Evolutionary conservation across 1,140 invertebrate species (phyloP).

Genomic region (Rhynchophorus ferrugineus): DNA sequence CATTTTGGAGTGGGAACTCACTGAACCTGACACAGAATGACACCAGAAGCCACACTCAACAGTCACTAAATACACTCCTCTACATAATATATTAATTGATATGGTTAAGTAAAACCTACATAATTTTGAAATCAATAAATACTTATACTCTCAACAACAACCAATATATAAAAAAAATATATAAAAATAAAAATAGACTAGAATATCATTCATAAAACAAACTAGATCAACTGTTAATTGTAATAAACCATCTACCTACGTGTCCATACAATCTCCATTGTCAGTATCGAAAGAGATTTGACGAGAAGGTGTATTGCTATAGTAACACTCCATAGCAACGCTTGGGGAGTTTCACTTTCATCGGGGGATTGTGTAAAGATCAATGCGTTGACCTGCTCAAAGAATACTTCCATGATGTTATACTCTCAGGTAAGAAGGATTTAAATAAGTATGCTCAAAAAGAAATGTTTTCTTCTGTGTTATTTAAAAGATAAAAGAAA

Average conservation of each 20-base stretch:
- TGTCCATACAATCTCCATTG: constrained; percentile 23
- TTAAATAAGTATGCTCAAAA: too few relatives aligned
- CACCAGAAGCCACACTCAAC: constrained; percentile 8
- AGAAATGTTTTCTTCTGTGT: too few relatives aligned
- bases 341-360: constrained; percentile 26
- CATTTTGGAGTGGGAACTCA: constrained; percentile 7
- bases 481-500: too few relatives aligned
- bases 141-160: too few relatives aligned
- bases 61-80: too few relatives aligned
- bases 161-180: too few relatives aligned
- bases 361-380: constrained; percentile 13
- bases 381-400: constrained; percentile 21
- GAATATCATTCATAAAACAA: too few relatives aligned
- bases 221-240: constrained; percentile 21
- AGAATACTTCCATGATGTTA: constrained; percentile 10
- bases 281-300: constrained; percentile 12
- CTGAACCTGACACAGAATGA: constrained; percentile 19
- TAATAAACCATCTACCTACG: constrained; percentile 18
- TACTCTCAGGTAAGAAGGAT: too few relatives aligned
- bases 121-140: too few relatives aligned
- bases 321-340: constrained; percentile 35
- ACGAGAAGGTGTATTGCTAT: constrained; percentile 32
- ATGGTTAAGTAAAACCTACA: too few relatives aligned
- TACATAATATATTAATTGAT: too few relatives aligned
- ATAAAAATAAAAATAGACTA: too few relatives aligned